These are phyloP conservation scores for Agrenia bidenticulata DNA, from an alignment of 2,888 invertebrate genomes.

Conservation along the genomic window DNA sequence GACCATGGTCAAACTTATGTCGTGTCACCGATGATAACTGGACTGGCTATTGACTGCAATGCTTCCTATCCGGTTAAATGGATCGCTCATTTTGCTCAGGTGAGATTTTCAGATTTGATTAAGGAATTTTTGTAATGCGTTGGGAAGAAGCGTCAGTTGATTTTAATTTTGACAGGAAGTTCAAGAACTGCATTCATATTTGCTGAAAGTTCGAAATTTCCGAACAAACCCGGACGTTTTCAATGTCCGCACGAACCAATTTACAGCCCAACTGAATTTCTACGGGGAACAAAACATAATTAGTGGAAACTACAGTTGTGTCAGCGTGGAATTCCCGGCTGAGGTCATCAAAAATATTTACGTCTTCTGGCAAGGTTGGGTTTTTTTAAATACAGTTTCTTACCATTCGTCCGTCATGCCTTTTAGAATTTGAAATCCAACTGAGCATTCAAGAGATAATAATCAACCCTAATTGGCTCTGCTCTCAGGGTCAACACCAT, in stretches of 20 bases:
- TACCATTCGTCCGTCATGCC: neutral
- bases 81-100: slow-evolving; percentile 32
- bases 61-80: slow-evolving; percentile 43
- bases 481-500: slow-evolving; percentile 30
- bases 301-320: slow-evolving; percentile 43
- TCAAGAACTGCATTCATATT: slow-evolving; percentile 29
- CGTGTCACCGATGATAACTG: slow-evolving; percentile 28
- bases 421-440: too few relatives aligned
- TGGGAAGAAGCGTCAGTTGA: neutral
- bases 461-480: neutral
- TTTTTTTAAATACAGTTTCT: neutral
- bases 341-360: slow-evolving; percentile 44
- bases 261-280: slow-evolving; percentile 31
- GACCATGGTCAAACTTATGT: slow-evolving; percentile 38
- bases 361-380: slow-evolving; percentile 47
- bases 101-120: slow-evolving; percentile 4
- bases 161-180: slow-evolving; percentile 20
- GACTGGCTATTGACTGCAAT: slow-evolving; percentile 39
- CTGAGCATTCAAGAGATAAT: neutral
- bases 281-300: slow-evolving; percentile 40
- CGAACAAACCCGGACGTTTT: slow-evolving; percentile 30
- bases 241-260: slow-evolving; percentile 32
- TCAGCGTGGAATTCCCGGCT: slow-evolving; percentile 32
- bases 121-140: neutral
- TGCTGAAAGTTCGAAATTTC: slow-evolving; percentile 26